Base-by-base conservation (phyloP, 2,888 invertebrate species). In the Neocrepidodera transversa region DNA sequence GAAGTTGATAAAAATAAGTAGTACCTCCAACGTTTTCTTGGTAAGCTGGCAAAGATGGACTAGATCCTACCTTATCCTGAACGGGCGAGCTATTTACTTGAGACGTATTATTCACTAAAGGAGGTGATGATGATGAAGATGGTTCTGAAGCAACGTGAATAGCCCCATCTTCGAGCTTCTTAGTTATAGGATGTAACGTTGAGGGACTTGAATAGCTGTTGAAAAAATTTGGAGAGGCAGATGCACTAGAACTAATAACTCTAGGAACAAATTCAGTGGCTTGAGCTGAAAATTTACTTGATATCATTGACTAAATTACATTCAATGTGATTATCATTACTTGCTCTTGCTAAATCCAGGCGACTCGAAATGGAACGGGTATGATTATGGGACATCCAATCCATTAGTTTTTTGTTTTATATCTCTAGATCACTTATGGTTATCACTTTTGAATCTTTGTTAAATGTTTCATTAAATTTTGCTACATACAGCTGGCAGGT, bases 1-100 rank as follows among this genome's bases (percentile, higher is more conserved):
- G 64, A 49, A 66, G 67, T 49, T 70, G 85, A 79, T 94, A 97
- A 80, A 95, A 97, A 79, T 96, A 97, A 47, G 96, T 96, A 11
- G 96, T 96, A 18, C 96, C 96, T 55, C 95, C 95, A 63, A 93
- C 93, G 82, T 92, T 93, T 80, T 93, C 93, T 87, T 93, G 82
- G 52, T 80, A 81, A 71, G 66, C 65, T 45, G 78, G 77, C 51
- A 80, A 68, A 53, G 78, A 61, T 14, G 38, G 51, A 45, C 30
- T 58, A 47, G 50, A 36, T 62, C 71, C 61, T 28, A 73, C 71
- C 60, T 76, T 77, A 47, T 78, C 78, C 18, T 79, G 74, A 56
- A 78, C 78, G 20, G 82, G 81, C 13, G 81, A 80, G 17, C 35
- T 50, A 43, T 38, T 49, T 13, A 49, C 14, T 7, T 49, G 17